phyloP scores from a whole-genome alignment of 1,140 invertebrate species.

The Nilaparvata lugens region DNA sequence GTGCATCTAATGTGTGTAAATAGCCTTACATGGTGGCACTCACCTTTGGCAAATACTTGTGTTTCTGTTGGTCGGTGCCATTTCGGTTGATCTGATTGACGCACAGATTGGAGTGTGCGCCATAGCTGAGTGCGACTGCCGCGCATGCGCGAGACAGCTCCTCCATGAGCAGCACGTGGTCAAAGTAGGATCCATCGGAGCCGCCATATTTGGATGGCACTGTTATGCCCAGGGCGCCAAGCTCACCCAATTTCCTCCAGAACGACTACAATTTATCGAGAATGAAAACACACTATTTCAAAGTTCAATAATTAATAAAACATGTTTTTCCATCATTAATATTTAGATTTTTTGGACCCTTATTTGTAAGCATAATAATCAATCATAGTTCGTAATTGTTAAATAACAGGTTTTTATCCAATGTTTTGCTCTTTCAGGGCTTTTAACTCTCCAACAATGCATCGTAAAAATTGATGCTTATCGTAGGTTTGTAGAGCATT shows the following conservation, averaged over 20 bases:
- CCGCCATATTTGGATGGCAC: constrained; percentile 83
- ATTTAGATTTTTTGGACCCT: neutral
- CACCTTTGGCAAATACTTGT: constrained; percentile 88
- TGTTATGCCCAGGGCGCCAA: constrained; percentile 90
- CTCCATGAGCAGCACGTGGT: constrained; percentile 91
- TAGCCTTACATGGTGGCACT: too few species aligned
- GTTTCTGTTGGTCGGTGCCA: constrained; percentile 85
- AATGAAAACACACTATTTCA: neutral
- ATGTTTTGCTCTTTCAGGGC: too few species aligned
- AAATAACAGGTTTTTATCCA: too few species aligned
- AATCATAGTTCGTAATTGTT: too few species aligned
- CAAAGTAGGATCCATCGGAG: constrained; percentile 80
- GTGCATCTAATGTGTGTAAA: too few species aligned
- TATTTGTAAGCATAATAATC: neutral
- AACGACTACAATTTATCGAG: constrained; percentile 55
- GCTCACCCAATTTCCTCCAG: constrained; percentile 82
- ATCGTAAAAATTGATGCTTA: too few species aligned
- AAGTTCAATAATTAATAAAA: neutral
- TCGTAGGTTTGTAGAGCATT: too few species aligned
- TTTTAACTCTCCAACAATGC: too few species aligned
- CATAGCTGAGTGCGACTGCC: constrained; percentile 85
- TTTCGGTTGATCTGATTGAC: constrained; percentile 94
- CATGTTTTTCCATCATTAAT: neutral
- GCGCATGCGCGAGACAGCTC: constrained; percentile 83
- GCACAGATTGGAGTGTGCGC: constrained; percentile 96